Conservation (phyloP, 2,113 vertebrate species). For the Ctenomys sociabilis region DNA sequence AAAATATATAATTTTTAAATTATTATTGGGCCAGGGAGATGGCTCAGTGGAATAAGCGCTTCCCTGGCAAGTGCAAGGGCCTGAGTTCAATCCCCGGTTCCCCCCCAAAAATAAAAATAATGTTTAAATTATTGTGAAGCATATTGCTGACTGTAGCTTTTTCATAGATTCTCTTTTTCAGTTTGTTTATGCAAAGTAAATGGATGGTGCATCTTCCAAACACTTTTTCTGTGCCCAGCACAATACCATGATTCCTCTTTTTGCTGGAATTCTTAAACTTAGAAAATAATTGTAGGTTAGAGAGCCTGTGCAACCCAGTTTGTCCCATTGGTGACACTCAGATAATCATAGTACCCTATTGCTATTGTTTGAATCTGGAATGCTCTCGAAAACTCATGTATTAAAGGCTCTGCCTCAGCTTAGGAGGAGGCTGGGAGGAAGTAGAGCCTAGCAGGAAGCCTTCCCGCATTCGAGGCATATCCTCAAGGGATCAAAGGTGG, state of each 20-base stretch:
- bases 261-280: neutral
- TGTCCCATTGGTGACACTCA: neutral
- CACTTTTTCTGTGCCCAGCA: neutral
- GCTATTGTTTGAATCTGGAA: neutral
- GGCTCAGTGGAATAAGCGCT: no score
- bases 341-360: neutral
- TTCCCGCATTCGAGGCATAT: neutral
- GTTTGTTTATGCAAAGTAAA: neutral
- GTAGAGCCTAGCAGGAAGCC: neutral
- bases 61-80: no score
- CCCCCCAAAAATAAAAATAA: no score
- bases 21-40: no score
- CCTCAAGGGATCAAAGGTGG: neutral
- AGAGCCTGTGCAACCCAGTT: neutral
- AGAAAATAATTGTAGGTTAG: neutral
- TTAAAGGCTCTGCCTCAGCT: neutral
- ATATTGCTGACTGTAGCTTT: neutral
- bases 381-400: neutral
- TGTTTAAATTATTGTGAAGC: slow-evolving; percentile 12
- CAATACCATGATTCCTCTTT: neutral
- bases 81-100: no score
- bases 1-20: no score
- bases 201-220: neutral
- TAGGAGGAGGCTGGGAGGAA: no score
- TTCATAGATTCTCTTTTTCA: neutral